These are phyloP conservation scores for Chrysomela aeneicollis DNA, from an alignment of 2,888 invertebrate genomes.

Conservation along the genomic window DNA sequence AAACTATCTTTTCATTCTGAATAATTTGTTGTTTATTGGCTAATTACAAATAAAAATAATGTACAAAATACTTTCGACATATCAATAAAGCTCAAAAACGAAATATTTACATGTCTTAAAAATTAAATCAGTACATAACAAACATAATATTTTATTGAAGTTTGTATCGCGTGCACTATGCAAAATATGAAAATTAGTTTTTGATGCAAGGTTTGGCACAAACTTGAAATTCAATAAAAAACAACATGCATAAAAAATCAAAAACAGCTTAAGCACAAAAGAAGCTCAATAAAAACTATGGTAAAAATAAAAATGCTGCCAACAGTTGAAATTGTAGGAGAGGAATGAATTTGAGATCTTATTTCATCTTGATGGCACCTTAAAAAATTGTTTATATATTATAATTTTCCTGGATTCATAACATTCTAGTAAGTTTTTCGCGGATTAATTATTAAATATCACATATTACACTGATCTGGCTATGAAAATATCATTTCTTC, in stretches of 20 bases:
- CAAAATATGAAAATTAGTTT: background rate
- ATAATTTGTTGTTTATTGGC: constrained; percentile 17
- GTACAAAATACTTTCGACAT: constrained; percentile 19
- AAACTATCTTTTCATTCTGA: constrained; percentile 3
- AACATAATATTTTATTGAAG: constrained; percentile 16
- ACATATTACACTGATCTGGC: constrained; percentile 22
- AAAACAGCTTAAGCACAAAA: constrained; percentile 5
- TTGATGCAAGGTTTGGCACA: constrained; percentile 16
- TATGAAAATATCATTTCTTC: constrained; percentile 21
- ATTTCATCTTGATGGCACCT: constrained; percentile 15
- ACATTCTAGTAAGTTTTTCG: constrained; percentile 8
- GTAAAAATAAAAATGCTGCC: constrained; percentile 19
- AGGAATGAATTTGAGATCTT: constrained; percentile 8
- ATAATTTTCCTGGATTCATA: constrained; percentile 8
- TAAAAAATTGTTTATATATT: constrained; percentile 13
- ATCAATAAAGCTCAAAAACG: constrained; percentile 14
- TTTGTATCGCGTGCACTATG: background rate
- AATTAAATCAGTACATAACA: constrained; percentile 20
- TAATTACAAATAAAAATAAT: constrained; percentile 19
- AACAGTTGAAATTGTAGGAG: background rate
- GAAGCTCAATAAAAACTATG: background rate
- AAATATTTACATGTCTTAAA: constrained; percentile 19
- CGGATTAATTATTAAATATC: constrained; percentile 19
- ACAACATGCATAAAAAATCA: constrained; percentile 6
- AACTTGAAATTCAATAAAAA: constrained; percentile 4